Evolutionary conservation across 2,797 vertebrate genomes (phyloP), one percentile per base, ranked within the genome.

Genomic region (Paguma larvata): DNA sequence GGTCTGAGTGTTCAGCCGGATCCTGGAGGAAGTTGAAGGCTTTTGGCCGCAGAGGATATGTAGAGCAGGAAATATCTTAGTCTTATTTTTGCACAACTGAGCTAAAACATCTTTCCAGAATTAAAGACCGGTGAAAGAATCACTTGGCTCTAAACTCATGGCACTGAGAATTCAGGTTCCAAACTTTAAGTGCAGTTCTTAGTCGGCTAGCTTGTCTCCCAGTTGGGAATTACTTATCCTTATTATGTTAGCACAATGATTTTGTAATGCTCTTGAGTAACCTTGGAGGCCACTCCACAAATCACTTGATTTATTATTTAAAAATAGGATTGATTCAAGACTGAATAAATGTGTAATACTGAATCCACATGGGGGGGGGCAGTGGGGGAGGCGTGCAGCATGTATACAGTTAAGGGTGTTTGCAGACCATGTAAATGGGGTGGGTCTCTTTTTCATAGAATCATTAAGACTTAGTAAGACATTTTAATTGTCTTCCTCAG

Each of bases 221-320:
- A 79, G 18, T 19, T 78, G 93, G 86, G 48, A 95, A 89, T 95
- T 91, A 84, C 21, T 96, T 83, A 80, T 82, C 27, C 65, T 84
- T 86, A 38, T 83, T 41, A 3, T 25, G 7, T 82, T 90, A 82
- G 84, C 34, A 48, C 34, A 38, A 15, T 88, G 91, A 79, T 51
- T 98, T 84, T 85, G 85, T 65, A 65, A 83, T 92, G 67, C 80
- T 85, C 77, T 73, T 73, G 72, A 94, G 62, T 70, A 96, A 92
- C n/a, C 51, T 85, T 91, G 65, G 91, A 95, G 85, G 59, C 48
- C 53, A 32, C 56, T 79, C 59, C 94, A 41, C 30, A 86, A 62
- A 93, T 88, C 73, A 72, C 48, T 84, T 83, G 78, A 92, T 86
- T 95, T 32, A 34, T 13, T 97, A 72, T 97, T 95, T 97, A 68